phyloP scores from a whole-genome alignment of 2,888 invertebrate species.

The Mystacides longicornis region DNA sequence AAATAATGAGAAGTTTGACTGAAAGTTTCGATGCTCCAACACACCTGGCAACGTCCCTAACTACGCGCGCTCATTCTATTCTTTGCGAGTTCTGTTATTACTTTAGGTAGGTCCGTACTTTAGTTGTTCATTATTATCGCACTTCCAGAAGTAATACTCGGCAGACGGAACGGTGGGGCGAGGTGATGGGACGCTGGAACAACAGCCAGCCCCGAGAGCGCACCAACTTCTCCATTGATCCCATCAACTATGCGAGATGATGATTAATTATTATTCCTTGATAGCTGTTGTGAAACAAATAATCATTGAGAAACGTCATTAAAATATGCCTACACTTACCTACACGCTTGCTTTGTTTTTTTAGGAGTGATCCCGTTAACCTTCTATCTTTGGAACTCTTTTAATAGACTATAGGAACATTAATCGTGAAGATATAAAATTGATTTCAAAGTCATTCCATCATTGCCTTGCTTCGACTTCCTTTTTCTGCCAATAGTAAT shows the following conservation, averaged over 20 bases:
- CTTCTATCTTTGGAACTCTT: too few species aligned
- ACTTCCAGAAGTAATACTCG: not conserved
- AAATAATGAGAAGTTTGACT: too few species aligned
- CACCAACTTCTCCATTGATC: not conserved
- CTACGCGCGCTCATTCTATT: not conserved
- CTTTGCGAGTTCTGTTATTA: not conserved
- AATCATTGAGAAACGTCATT: not conserved
- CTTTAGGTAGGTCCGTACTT: not conserved
- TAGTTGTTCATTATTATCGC: constrained; percentile 14
- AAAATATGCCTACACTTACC: too few species aligned
- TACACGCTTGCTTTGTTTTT: not conserved
- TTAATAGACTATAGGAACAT: too few species aligned
- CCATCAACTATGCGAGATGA: not conserved
- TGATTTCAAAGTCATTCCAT: too few species aligned
- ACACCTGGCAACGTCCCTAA: too few species aligned
- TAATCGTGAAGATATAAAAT: too few species aligned
- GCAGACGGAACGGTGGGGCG: not conserved
- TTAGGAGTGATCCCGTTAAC: not conserved
- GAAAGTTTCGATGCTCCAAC: too few species aligned
- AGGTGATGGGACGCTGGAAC: not conserved
- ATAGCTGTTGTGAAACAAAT: not conserved
- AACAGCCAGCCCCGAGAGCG: not conserved
- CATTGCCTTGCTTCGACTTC: too few species aligned
- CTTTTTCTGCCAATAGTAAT: too few species aligned
- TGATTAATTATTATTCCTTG: not conserved